Base-by-base conservation (phyloP, 2,113 vertebrate genomes). In the Climacteris rufus region DNA sequence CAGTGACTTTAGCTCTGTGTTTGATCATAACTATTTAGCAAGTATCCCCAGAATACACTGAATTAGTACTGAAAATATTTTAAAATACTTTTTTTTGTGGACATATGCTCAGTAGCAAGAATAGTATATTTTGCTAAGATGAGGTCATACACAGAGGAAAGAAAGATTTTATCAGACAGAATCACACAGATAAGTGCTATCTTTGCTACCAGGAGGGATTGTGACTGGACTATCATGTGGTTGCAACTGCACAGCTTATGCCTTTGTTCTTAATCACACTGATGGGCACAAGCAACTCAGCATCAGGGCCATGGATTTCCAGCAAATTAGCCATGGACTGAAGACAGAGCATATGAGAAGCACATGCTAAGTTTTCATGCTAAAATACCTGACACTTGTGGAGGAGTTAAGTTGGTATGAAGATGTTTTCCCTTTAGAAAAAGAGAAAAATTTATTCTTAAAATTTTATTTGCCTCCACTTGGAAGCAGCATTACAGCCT, bases 241-340 rank as follows among this genome's bases (percentile, higher is more conserved):
- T 83, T 92, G 50, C 53, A 79, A 66, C 42, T 76, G 50, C 31
- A 63, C n/a, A 56, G 70, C 53, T 93, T 89, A 87, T 24, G 22
- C 35, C 91, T 96, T 59, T 89, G 16, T 49, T 93, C 87, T 91
- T 95, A 96, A 93, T 95, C 70, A 89, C 31, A 44, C 28, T 57
- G 86, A 87, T 85, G 63, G 95, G 47, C 52, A 45, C 35, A 93
- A 89, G 59, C 50, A 57, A 27, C 57, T 72, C 15, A 61, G 50
- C 59, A 83, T 45, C 42, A 60, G 63, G 24, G 63, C 35, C 7
- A 23, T 50, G 47, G 63, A 93, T 93, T 94, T 93, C 70, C 61
- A 96, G 63, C 87, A 47, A 40, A 75, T 86, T 91, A 93, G n/a
- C 42, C 66, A 20, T 39, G 66, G 35, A 31, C 52, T 74, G 66